Conservation (phyloP, 2,888 invertebrate species). For the Marasmarcha lunaedactyla region DNA sequence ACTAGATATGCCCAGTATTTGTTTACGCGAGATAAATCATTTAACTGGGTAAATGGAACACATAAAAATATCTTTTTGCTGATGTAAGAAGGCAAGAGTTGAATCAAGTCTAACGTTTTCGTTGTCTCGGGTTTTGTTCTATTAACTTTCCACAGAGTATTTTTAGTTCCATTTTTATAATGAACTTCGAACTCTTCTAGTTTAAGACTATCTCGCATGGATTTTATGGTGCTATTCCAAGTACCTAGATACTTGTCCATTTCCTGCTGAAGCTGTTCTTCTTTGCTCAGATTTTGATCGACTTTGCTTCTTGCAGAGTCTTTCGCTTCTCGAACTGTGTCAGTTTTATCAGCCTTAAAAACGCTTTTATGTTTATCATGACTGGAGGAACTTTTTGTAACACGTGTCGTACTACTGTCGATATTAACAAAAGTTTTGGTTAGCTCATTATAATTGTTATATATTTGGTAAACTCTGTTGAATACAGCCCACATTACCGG, state of each 20-base stretch:
- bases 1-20: background rate
- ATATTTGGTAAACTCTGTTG: constrained; percentile 27
- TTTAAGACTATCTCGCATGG: constrained; percentile 37
- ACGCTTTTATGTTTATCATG: too few relatives aligned
- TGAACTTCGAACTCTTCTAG: constrained; percentile 45
- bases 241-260: constrained; percentile 14
- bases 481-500: constrained; percentile 46
- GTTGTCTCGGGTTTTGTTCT: constrained; percentile 38
- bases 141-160: constrained; percentile 49
- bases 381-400: background rate
- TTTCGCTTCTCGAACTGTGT: too few relatives aligned
- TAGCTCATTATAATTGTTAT: too few relatives aligned
- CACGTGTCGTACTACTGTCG: background rate
- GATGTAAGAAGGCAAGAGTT: background rate
- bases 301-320: too few relatives aligned
- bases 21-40: background rate
- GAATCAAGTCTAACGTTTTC: constrained; percentile 51
- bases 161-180: constrained; percentile 37
- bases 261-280: background rate
- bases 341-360: too few relatives aligned
- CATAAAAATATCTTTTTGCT: background rate
- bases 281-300: too few relatives aligned
- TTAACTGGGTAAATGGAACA: background rate
- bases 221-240: constrained; percentile 42
- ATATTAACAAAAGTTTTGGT: too few relatives aligned